These are phyloP conservation scores for Spongia lamella DNA, from an alignment of 37 sponge, comb jelly and placozoan genomes.

Conservation along the genomic window DNA sequence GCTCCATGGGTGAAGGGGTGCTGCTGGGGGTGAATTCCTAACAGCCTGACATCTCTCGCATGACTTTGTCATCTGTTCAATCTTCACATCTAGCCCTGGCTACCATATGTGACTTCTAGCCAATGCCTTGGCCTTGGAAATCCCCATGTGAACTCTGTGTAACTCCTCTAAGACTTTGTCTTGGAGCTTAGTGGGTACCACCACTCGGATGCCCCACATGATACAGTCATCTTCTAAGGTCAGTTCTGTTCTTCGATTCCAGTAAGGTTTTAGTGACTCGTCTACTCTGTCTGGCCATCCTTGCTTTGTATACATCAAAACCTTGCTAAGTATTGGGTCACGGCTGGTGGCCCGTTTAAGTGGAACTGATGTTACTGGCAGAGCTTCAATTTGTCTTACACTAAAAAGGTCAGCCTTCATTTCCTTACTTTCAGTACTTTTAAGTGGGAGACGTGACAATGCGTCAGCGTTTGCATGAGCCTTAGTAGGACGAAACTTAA, in stretches of 20 bases:
- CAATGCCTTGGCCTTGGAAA: constrained; percentile 1
- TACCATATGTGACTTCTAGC: constrained; percentile 18
- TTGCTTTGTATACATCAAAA: neutral
- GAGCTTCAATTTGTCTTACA: neutral
- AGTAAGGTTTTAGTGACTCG: neutral
- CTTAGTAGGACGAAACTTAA: too few relatives aligned
- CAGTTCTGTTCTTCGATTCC: neutral
- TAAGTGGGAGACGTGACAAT: neutral
- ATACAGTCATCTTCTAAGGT: constrained; percentile 16
- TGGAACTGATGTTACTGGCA: neutral
- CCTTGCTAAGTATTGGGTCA: neutral
- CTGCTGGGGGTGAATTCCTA: constrained; percentile 4
- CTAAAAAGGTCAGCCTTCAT: too few relatives aligned
- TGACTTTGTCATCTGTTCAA: constrained; percentile 1
- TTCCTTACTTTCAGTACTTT: too few relatives aligned
- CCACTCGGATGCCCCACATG: constrained; percentile 4
- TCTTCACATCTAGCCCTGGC: constrained; percentile 10
- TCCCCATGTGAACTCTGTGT: constrained; percentile 1
- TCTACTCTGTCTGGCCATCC: neutral
- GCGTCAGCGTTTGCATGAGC: neutral
- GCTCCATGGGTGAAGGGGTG: constrained; percentile 19
- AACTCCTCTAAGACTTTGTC: neutral
- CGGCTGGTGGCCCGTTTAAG: neutral
- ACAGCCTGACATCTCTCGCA: constrained; percentile 8
- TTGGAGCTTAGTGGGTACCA: neutral